phyloP scores from a whole-genome alignment of 2,797 vertebrate species.

The Oreochromis grahami region DNA sequence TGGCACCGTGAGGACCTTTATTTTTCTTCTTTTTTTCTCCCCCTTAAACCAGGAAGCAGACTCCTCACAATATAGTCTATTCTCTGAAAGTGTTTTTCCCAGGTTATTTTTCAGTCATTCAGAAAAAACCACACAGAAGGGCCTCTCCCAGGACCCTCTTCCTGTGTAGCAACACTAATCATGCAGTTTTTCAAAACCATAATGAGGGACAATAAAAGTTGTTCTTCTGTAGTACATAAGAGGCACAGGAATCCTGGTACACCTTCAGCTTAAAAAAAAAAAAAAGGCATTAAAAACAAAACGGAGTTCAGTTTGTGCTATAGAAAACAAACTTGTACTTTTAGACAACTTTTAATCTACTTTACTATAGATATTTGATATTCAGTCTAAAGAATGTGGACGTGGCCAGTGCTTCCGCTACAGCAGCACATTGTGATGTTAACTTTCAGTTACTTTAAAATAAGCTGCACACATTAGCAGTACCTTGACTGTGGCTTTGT shows the following conservation, averaged over 20 bases:
- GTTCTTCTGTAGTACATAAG: not conserved
- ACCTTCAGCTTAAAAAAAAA: not conserved
- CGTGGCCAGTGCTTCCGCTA: not conserved
- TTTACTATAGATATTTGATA: not conserved
- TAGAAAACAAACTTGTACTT: not conserved
- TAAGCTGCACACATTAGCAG: not conserved
- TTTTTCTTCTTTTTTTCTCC: fast-evolving
- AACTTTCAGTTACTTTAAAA: not conserved
- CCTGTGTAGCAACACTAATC: not conserved
- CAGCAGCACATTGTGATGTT: not conserved
- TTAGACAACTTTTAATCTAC: not conserved
- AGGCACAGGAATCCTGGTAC: not conserved
- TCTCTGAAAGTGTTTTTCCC: not conserved
- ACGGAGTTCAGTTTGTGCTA: not conserved
- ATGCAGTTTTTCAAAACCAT: not conserved
- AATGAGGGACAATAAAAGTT: not conserved
- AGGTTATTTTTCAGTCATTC: not conserved
- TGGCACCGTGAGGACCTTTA: conserved; percentile 81
- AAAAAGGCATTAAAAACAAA: not conserved
- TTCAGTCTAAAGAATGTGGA: not conserved
- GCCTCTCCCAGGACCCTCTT: not conserved
- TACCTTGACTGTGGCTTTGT: not conserved
- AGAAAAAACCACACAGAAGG: fast-evolving
- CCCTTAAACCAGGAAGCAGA: not conserved
- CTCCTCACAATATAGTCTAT: not conserved